These are phyloP conservation scores for Boulengeromyrus knoepffleri DNA, from an alignment of 2,113 vertebrate species.

Conservation along the genomic window DNA sequence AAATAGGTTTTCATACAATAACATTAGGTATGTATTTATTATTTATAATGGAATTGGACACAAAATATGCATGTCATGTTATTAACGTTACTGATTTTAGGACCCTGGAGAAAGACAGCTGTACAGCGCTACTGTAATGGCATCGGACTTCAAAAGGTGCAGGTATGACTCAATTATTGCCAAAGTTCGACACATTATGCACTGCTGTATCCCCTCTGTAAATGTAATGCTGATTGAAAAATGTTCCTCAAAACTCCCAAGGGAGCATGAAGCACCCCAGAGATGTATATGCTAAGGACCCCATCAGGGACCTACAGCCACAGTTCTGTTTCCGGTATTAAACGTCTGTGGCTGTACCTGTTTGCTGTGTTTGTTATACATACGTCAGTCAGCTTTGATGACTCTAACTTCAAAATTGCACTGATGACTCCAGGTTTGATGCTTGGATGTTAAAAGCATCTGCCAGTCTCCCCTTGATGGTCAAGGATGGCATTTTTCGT, in stretches of 20 bases:
- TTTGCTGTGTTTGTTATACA: not conserved
- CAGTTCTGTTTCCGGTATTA: not conserved
- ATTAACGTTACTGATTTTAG: not conserved
- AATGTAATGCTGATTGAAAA: not conserved
- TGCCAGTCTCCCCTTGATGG: not conserved
- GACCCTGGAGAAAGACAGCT: not conserved
- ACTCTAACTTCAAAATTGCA: not conserved
- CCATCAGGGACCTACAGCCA: not conserved
- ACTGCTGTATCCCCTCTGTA: not conserved
- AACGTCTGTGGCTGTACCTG: not conserved
- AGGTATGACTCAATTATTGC: not conserved
- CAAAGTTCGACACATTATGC: not conserved
- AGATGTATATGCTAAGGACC: no score
- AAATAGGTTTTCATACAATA: not conserved
- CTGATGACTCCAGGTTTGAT: not conserved
- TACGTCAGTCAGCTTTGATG: not conserved
- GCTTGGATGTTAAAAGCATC: not conserved
- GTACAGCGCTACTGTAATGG: not conserved
- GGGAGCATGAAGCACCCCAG: not conserved
- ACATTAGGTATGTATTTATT: not conserved
- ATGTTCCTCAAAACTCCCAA: not conserved
- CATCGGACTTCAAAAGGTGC: not conserved
- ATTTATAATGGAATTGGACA: not conserved
- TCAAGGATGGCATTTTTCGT: not conserved
- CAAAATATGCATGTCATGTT: not conserved